Evolutionary conservation across 2,888 invertebrate species (phyloP).

Genomic region (Drosophila tanythrix): DNA sequence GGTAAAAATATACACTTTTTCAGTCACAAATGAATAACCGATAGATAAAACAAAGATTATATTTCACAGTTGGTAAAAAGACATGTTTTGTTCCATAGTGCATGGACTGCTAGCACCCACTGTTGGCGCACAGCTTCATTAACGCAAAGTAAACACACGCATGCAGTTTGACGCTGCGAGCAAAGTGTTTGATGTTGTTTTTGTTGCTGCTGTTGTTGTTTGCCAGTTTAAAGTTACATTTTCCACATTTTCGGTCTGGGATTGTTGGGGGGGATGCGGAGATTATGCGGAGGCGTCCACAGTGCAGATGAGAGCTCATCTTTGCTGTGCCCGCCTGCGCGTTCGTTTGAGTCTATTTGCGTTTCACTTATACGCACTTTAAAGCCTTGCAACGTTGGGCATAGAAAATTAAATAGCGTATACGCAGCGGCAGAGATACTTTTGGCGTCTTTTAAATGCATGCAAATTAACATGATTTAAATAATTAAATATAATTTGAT

Average conservation of each 20-base stretch:
- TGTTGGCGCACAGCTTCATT: conserved; percentile 72
- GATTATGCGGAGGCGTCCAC: conserved; percentile 14
- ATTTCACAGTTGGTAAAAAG: not conserved
- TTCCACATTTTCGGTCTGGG: conserved; percentile 39
- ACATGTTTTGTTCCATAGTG: not conserved
- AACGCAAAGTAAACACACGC: conserved; percentile 80
- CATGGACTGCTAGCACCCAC: conserved; percentile 13
- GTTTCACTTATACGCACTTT: conserved; percentile 51
- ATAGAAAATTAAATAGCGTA: conserved; percentile 49
- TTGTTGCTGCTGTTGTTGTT: conserved; percentile 28
- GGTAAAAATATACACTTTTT: not conserved
- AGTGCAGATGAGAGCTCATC: conserved; percentile 49
- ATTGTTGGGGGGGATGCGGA: not conserved
- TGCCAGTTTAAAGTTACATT: conserved; percentile 76
- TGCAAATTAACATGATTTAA: conserved; percentile 79
- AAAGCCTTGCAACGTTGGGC: conserved; percentile 26
- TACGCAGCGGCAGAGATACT: conserved; percentile 27
- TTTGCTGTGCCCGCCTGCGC: conserved; percentile 26
- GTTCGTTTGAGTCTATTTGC: conserved; percentile 30
- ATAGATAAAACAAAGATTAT: not conserved
- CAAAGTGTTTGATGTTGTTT: conserved; percentile 76
- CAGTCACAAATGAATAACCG: not conserved
- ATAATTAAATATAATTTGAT: conserved; percentile 79
- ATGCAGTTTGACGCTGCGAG: conserved; percentile 70
- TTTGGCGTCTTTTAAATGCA: conserved; percentile 53